Conservation (phyloP, 2,113 vertebrate species). For the Piaya cayana region DNA sequence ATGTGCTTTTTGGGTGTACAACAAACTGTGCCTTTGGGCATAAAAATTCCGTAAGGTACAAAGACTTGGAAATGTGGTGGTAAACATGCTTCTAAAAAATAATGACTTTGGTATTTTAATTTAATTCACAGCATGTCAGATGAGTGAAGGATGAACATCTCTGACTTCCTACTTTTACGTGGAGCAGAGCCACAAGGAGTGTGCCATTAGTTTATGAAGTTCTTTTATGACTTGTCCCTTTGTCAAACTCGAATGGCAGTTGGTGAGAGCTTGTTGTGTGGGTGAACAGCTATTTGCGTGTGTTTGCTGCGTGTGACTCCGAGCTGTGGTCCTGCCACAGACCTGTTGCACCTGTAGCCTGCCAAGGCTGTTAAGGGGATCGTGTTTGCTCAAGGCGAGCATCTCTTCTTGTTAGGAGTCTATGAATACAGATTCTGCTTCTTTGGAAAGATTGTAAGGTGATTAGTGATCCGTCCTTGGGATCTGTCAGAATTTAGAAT, state of each 20-base stretch:
- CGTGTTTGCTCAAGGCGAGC: not conserved
- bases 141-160: not conserved
- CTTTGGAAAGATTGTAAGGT: not conserved
- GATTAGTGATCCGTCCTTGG: too few species aligned
- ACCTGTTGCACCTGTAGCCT: not conserved
- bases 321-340: not conserved
- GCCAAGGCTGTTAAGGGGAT: not conserved
- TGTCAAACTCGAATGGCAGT: not conserved
- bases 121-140: not conserved
- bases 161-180: not conserved
- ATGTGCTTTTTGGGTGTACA: not conserved
- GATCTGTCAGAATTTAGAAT: too few species aligned
- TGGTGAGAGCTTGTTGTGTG: not conserved
- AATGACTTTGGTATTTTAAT: not conserved
- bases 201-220: not conserved
- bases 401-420: not conserved
- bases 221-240: not conserved
- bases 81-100: not conserved
- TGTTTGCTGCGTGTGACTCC: not conserved
- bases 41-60: not conserved
- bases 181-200: not conserved
- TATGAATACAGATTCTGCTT: not conserved
- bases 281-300: not conserved
- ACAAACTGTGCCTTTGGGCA: not conserved
- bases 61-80: not conserved